Base-by-base conservation (phyloP, 2,113 vertebrate species). In the Eubucco bourcierii region DNA sequence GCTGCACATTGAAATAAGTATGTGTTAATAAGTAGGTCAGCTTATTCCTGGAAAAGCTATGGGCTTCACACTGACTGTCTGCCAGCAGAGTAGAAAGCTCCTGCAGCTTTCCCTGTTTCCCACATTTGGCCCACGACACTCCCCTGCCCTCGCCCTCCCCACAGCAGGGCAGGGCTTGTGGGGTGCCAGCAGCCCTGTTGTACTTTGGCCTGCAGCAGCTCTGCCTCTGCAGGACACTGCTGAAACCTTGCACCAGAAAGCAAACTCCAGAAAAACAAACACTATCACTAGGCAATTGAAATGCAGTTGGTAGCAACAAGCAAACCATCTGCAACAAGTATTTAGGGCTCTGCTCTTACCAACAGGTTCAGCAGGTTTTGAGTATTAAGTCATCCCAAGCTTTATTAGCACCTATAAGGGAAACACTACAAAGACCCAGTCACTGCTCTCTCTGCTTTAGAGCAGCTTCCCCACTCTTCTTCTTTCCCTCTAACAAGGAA, bases 221-320 rank as follows among this genome's bases (percentile, higher is more conserved):
- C 66, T 8, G 39, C 64, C 75, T 83, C 14, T 15, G 31, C 60
- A 82, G 65, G 72, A 83, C 55, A 14, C 63, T 10, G 24, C 74
- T 85, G 92, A 93, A 93, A 96, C 77, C 39, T 28, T 79, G 88
- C 73, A 80, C 55, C 86, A 87, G 83, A 96, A 94, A 88, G 59
- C 81, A 89, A 94, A 90, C 86, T 93, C 75, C 91, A 84, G 87
- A 93, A 91, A 96, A 94, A 96, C 90, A 97, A 97, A 96, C 76
- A 94, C 78, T 76, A 96, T 96, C 94, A 65, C 95, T 95, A 97
- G 95, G 95, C 91, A 96, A 96, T 92, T 87, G 90, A 95, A 94
- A 94, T 67, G 77, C 77, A 88, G 91, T 90, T 77, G 85, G 86
- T 91, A 91, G 92, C 95, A 97, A 97, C 85, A 93, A 94, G 93